phyloP scores from a whole-genome alignment of 2,113 vertebrate genomes.

The Aptenodytes patagonicus region DNA sequence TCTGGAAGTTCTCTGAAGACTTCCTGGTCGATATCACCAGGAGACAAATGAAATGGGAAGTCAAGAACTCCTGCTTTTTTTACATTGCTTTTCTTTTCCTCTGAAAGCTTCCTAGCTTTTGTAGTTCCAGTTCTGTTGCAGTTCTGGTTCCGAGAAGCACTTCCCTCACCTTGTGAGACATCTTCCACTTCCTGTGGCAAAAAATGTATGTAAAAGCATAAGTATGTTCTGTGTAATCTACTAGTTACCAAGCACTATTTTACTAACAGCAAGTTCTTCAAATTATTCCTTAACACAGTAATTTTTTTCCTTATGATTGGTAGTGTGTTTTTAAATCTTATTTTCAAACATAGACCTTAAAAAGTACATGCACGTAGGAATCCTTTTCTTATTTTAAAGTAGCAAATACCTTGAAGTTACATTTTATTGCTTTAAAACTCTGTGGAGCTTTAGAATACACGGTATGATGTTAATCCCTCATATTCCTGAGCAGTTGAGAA shows the following conservation, averaged over 20 bases:
- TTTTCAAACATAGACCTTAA: not conserved
- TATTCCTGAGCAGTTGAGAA: not conserved
- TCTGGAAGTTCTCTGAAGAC: slow-evolving; percentile 83
- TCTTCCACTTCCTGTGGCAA: slow-evolving; percentile 54
- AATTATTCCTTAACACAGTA: not conserved
- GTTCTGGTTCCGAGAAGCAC: not conserved
- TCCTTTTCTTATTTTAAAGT: not conserved
- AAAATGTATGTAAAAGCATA: not conserved
- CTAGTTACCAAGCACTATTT: not conserved
- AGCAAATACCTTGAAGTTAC: not conserved
- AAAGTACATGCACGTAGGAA: not conserved
- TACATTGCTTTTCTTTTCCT: not conserved
- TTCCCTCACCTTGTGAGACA: not conserved
- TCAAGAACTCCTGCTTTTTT: not conserved
- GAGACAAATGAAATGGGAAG: slow-evolving; percentile 7
- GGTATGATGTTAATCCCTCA: not conserved
- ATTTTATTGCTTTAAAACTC: not conserved
- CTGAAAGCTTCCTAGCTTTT: not conserved
- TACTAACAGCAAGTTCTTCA: not conserved
- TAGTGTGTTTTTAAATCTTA: not conserved
- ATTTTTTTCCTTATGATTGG: not conserved
- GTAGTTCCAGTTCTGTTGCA: not conserved
- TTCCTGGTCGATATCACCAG: slow-evolving; percentile 76
- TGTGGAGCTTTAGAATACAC: not conserved
- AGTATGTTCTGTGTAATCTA: not conserved